Conservation (phyloP, 2,888 invertebrate species). For the Synanthedon myopaeformis region DNA sequence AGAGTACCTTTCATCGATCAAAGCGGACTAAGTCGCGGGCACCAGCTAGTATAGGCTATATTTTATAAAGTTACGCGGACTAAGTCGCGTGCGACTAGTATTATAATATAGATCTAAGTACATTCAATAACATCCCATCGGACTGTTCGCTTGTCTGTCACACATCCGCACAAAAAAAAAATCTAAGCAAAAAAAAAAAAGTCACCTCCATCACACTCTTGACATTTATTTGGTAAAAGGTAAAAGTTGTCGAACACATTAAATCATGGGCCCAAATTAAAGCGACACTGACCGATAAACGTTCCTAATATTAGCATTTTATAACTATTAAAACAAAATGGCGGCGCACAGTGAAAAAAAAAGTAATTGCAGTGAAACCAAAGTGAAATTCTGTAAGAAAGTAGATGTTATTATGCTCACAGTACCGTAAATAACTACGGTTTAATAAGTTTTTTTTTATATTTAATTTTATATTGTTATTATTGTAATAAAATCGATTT, state of each 20-base stretch:
- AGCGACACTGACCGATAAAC: slow-evolving; percentile 6
- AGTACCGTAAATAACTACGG: slow-evolving; percentile 5
- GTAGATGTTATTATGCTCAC: slow-evolving; percentile 6
- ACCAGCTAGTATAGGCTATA: no score
- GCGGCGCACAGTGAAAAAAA: not conserved
- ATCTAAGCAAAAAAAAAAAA: no score
- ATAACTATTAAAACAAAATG: not conserved
- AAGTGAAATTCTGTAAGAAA: slow-evolving; percentile 3
- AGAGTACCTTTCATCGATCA: no score
- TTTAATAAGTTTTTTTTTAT: not conserved
- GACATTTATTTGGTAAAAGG: slow-evolving; percentile 3
- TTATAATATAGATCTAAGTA: no score
- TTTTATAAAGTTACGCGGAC: no score
- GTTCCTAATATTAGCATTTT: not conserved
- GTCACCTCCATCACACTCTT: not conserved
- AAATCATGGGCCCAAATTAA: slow-evolving; percentile 6
- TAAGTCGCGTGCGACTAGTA: no score
- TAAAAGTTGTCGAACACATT: slow-evolving; percentile 2
- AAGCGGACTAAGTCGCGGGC: no score
- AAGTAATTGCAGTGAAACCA: slow-evolving; percentile 1
- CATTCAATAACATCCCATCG: no score
- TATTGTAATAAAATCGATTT: no score
- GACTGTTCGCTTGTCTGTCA: no score
- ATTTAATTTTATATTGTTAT: no score
- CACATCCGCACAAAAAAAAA: no score